A percentile compares a stretch with the other conserved stretches of the same genome.
phyloP scores from a whole-genome alignment of 2,113 vertebrate species.

The Macquaria ambigua region DNA sequence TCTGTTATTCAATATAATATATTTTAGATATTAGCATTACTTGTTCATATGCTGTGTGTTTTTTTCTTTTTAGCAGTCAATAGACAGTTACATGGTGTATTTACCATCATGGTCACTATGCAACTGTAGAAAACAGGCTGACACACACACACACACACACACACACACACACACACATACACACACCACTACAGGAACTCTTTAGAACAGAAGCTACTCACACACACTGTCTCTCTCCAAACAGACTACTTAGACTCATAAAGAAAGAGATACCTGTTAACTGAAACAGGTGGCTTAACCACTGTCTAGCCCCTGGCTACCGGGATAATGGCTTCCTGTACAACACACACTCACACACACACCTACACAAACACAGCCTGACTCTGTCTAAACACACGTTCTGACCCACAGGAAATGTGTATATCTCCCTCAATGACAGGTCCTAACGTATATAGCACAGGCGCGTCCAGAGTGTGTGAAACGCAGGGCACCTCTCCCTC shows the following conservation, averaged over 20 bases:
- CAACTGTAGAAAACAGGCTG: constrained; percentile 22
- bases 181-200: constrained; percentile 24
- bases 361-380: constrained; percentile 30
- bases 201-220: constrained; percentile 26
- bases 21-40: not conserved
- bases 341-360: constrained; percentile 42
- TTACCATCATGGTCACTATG: constrained; percentile 27
- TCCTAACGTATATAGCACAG: constrained; percentile 11
- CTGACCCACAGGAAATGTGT: constrained; percentile 55
- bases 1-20: not conserved
- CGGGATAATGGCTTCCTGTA: constrained; percentile 67
- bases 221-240: constrained; percentile 40
- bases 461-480: constrained; percentile 27
- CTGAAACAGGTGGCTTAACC: constrained; percentile 74
- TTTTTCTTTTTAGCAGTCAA: not conserved
- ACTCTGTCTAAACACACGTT: constrained; percentile 42
- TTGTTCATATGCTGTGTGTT: not conserved
- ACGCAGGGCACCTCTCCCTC: not conserved
- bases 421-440: constrained; percentile 52
- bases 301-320: constrained; percentile 64
- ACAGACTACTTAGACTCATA: constrained; percentile 65
- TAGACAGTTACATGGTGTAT: not conserved
- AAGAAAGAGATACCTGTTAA: constrained; percentile 78
- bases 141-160: constrained; percentile 3
- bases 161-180: constrained; percentile 12